These are phyloP conservation scores for Brachystomella parvula DNA, from an alignment of 1,140 invertebrate species.

Conservation along the genomic window DNA sequence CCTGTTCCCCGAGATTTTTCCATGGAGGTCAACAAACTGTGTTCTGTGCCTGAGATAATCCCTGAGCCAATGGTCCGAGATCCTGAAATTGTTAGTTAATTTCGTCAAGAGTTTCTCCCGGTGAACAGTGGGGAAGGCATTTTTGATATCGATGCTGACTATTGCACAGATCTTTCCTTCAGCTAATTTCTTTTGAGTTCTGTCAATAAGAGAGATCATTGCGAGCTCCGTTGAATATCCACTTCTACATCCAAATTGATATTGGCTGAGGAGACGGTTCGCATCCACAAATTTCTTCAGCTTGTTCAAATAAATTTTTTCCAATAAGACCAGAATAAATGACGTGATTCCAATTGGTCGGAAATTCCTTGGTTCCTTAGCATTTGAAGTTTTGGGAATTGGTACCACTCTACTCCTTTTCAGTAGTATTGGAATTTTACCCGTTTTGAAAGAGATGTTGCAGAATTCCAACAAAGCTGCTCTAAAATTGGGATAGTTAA, in stretches of 20 bases:
- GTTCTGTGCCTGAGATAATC: constrained; percentile 8
- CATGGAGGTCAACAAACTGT: constrained; percentile 14
- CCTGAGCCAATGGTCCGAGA: constrained; percentile 18
- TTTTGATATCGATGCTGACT: constrained; percentile 16
- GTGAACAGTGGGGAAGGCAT: constrained; percentile 16
- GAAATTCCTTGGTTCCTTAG: neutral
- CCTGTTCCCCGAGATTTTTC: neutral
- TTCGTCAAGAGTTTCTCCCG: constrained; percentile 1
- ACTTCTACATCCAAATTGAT: constrained; percentile 19
- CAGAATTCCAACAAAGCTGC: neutral
- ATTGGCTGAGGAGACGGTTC: neutral
- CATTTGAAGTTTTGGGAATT: neutral
- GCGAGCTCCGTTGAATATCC: constrained; percentile 16
- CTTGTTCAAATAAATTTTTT: neutral
- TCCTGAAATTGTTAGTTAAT: constrained; percentile 9
- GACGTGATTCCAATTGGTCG: neutral
- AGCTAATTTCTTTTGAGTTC: constrained; percentile 6
- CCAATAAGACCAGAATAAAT: neutral
- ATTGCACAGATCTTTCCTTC: constrained; percentile 2
- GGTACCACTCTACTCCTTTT: neutral
- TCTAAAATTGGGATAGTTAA: neutral
- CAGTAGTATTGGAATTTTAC: neutral
- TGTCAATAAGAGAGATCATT: constrained; percentile 1
- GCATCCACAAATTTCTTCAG: neutral
- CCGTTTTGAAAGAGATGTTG: neutral